Conservation (phyloP, 2,888 invertebrate genomes). For the Drosophila nigricruria region DNA sequence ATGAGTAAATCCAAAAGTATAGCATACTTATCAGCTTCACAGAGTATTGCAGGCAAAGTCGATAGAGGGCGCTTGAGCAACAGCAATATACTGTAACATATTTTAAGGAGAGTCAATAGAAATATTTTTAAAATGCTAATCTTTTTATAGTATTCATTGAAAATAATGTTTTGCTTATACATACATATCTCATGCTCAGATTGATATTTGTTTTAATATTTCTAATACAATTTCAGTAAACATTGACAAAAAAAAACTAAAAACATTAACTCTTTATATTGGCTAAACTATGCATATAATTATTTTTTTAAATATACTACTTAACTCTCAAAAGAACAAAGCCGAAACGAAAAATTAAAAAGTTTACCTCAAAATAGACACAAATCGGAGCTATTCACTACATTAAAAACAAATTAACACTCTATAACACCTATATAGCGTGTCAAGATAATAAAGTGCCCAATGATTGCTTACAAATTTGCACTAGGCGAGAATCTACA, state of each 20-base stretch:
- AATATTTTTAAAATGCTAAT: no score
- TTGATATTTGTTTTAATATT: background rate
- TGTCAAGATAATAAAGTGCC: constrained; percentile 38
- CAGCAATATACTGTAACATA: background rate
- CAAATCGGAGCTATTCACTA: constrained; percentile 24
- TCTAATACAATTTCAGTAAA: background rate
- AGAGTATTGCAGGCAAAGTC: background rate
- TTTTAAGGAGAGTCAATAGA: background rate
- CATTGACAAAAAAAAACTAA: background rate
- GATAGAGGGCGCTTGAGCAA: background rate
- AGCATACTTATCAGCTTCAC: background rate
- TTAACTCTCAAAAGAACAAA: constrained; percentile 40
- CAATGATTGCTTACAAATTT: constrained; percentile 70
- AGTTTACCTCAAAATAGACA: constrained; percentile 44
- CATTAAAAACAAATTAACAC: constrained; percentile 53
- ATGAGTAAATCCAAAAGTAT: background rate
- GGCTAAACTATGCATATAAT: constrained; percentile 5
- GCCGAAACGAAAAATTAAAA: constrained; percentile 35
- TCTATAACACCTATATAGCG: background rate
- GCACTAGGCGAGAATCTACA: constrained; percentile 40
- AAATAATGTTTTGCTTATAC: no score
- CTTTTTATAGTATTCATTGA: constrained; percentile 1
- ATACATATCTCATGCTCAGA: no score
- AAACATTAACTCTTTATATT: background rate
- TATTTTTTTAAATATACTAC: background rate